These are phyloP conservation scores for Grallaria varia DNA, from an alignment of 2,113 vertebrate genomes.

Conservation along the genomic window DNA sequence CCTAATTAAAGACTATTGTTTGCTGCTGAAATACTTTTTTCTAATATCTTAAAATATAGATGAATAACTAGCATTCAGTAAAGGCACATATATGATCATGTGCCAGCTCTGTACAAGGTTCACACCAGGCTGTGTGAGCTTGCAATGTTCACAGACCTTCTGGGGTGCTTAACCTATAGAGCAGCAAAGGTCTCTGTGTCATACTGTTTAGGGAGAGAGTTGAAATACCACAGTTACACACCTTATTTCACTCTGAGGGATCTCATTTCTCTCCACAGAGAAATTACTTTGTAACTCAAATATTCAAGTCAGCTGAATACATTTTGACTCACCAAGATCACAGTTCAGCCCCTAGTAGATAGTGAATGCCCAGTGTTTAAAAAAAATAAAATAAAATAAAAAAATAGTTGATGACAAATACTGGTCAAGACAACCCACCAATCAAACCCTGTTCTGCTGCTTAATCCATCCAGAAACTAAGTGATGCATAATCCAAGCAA, in stretches of 20 bases:
- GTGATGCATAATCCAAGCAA: background rate
- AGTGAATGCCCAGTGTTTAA: background rate
- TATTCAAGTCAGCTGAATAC: background rate
- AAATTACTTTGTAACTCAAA: background rate
- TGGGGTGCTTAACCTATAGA: background rate
- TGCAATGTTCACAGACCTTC: background rate
- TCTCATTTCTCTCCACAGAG: background rate
- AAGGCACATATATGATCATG: background rate
- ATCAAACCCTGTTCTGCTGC: background rate
- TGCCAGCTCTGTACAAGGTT: background rate
- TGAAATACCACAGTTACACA: background rate
- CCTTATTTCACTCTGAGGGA: background rate
- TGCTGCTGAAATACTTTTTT: background rate
- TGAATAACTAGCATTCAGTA: background rate
- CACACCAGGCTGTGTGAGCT: background rate
- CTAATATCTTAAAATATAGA: background rate
- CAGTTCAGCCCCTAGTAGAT: background rate
- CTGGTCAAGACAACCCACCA: background rate
- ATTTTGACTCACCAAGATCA: background rate
- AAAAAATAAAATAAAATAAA: background rate
- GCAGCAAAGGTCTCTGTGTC: background rate
- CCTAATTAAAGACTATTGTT: background rate
- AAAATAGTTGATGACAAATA: background rate
- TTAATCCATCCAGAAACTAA: background rate
- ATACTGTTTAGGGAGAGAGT: background rate